Evolutionary conservation across 2,888 invertebrate species (phyloP), one percentile per base, ranked within the genome.

Genomic region (Pomacea canaliculata): DNA sequence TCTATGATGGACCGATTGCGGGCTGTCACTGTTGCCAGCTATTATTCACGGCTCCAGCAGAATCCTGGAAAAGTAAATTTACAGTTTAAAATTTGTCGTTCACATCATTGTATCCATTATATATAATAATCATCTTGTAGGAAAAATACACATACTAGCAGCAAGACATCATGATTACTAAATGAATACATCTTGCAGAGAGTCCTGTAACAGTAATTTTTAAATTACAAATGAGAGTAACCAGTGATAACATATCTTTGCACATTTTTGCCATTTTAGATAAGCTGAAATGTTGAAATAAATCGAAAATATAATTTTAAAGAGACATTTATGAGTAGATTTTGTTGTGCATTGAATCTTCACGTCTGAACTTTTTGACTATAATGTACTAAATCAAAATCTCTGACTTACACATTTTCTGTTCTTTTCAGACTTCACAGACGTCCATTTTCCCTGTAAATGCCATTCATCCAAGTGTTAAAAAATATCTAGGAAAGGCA

Each of bases 381-480:
- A 37, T 37, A 3, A 37, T 37, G 37, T 37, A 37, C 5, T 37
- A 37, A 37, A 37, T 37, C 37, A 5, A 37, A 37, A 37, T 37
- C 37, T 37, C 1, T 5, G 5, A 37, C 37, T 37, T 37, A 37
- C 37, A 56, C 51, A 56, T 63, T 63, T 63, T 63, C n/a, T 63
- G 63, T 63, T 63, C 19, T 19, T 27, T 19, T 63, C n/a, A 63
- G 63, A 8, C 19, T 19, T 27, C 12, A 19, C 63, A 63, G 10
- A 16, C 68, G 0, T 62, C 71, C 18, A 72, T 77, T 37, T 78
- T 80, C 13, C 82, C 81, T 27, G 69, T 77, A 8, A 82, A 85
- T 3, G 77, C 83, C 72, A 92, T 96, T 70, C 96, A 96, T 91
- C 96, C 96, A 0, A 94, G 96, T 8, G 88, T 89, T 27, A 89